Evolutionary conservation across 2,113 vertebrate genomes (phyloP).

Genomic region (Grus americana): DNA sequence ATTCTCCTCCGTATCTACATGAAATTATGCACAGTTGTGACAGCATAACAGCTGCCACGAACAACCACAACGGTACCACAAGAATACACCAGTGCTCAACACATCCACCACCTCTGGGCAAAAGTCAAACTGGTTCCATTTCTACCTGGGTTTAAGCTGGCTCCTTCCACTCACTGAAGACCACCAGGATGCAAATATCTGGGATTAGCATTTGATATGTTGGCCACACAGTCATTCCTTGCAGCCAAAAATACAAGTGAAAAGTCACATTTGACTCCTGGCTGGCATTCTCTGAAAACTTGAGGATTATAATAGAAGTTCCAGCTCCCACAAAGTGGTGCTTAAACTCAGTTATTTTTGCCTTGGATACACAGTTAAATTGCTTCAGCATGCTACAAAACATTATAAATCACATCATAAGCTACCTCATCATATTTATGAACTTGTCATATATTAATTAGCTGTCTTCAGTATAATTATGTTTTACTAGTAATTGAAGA

Average conservation of each 20-base stretch:
- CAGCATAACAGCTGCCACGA: background rate
- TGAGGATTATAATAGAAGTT: background rate
- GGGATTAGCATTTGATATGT: background rate
- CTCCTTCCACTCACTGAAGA: background rate
- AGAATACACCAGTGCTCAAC: background rate
- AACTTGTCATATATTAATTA: background rate
- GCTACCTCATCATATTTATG: background rate
- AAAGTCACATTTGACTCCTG: background rate
- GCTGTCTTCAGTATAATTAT: background rate
- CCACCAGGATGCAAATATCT: background rate
- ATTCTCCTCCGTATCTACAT: background rate
- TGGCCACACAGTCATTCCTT: background rate
- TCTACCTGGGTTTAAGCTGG: no score
- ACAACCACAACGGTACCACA: background rate
- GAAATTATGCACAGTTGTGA: background rate
- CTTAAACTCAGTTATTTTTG: background rate
- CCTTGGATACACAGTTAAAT: background rate
- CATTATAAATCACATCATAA: background rate
- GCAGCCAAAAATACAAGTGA: background rate
- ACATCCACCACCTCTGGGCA: background rate
- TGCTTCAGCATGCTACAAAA: background rate
- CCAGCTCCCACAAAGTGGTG: background rate
- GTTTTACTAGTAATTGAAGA: constrained; percentile 14
- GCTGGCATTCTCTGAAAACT: background rate
- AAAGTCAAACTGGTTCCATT: background rate